phyloP scores from a whole-genome alignment of 30 jellyfish, hydroid and myxozoan genomes.

The Aurelia sp. region DNA sequence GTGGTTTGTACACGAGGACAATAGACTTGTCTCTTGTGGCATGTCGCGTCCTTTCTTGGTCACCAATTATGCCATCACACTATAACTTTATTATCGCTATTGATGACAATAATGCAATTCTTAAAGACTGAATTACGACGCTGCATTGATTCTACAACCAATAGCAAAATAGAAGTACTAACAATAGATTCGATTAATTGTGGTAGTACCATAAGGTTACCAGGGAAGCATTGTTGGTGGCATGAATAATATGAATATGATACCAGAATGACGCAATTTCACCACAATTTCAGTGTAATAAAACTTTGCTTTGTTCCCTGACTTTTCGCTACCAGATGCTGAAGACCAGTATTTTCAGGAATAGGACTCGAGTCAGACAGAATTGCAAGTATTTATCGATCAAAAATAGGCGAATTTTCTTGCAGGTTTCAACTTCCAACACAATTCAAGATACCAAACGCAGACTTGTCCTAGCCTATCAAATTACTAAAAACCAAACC shows the following conservation, averaged over 20 bases:
- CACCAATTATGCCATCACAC: not conserved
- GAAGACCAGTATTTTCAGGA: too few relatives aligned
- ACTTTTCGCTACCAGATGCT: too few relatives aligned
- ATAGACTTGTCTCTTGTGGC: not conserved
- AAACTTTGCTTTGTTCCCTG: not conserved
- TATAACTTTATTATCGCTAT: conserved; percentile 21
- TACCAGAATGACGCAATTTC: not conserved
- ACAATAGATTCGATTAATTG: not conserved
- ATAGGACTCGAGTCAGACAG: too few relatives aligned
- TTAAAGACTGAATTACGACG: not conserved
- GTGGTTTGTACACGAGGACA: not conserved
- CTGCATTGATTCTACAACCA: not conserved
- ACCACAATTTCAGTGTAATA: too few relatives aligned
- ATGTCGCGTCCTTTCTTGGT: conserved; percentile 64
- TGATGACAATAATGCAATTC: conserved; percentile 31
- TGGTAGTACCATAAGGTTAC: not conserved
- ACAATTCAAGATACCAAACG: too few relatives aligned
- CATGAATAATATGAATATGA: not conserved
- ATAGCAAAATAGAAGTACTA: not conserved
- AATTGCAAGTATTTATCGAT: too few relatives aligned
- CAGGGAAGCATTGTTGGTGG: conserved; percentile 5
- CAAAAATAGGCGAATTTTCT: too few relatives aligned
- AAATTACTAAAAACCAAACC: too few relatives aligned
- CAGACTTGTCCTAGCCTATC: too few relatives aligned
- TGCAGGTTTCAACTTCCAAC: too few relatives aligned